Evolutionary conservation across 2,888 invertebrate species (phyloP), one percentile per base, ranked within the genome.

Genomic region (Schrankia costaestrigalis): DNA sequence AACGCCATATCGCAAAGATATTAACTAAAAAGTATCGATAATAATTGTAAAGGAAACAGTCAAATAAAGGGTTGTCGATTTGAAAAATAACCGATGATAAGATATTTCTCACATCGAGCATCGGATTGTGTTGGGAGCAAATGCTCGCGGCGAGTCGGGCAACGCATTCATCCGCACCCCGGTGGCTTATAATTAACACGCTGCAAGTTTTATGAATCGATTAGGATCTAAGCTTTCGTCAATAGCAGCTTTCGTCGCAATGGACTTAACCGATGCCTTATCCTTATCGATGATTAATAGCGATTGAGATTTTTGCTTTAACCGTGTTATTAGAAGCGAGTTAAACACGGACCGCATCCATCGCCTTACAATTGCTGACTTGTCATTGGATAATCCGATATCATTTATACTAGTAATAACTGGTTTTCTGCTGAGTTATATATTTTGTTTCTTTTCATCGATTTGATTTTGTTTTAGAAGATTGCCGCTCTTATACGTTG

Each of bases 111-210:
- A 73, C 76, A 72, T 71, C 68, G 63, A 62, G 61, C 61, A 72
- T 71, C 67, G 64, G 53, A 60, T 56, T 30, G 55, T 52, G 61
- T 56, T 65, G 67, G 74, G 61, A 67, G 66, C 63, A 56, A 48
- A 58, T 54, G 83, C 85, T 75, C 63, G 78, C 69, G 68, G 70
- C 61, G 42, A 45, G 40, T 35, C 37, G 46, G 34, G 36, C 36
- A 29, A 50, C 32, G 61, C 69, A 61, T 56, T 63, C 67, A 61
- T 69, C 74, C 72, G 78, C 82, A 77, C 74, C 66, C 67, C 86
- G 67, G 87, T 87, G 86, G 87, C 87, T 80, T 86, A 86, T 87
- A 86, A 87, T 87, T 87, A 87, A 87, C 87, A 86, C 87, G 77
- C 79, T 78, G 78, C 80, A 75, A 83, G 80, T 84, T 80, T 86